Evolutionary conservation across 2,888 invertebrate genomes (phyloP).

Genomic region (Aporophyla nigra): DNA sequence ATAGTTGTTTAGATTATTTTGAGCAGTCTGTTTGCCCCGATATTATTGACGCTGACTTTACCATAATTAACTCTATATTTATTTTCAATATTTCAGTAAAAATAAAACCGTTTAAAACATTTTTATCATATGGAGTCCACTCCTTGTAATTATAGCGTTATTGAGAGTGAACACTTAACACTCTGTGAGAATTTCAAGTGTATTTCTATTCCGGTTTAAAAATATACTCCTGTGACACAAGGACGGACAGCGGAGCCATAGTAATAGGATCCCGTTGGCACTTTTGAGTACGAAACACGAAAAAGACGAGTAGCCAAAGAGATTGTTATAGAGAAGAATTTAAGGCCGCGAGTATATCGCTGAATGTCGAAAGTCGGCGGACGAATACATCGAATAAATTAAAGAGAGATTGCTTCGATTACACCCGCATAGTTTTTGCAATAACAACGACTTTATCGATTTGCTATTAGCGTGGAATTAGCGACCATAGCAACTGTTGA

Average conservation of each 20-base stretch:
- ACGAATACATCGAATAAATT: conserved; percentile 48
- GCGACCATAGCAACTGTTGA: conserved; percentile 22
- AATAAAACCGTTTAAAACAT: background rate
- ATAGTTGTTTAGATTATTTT: too few relatives aligned
- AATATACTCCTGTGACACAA: background rate
- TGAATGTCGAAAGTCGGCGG: conserved; percentile 54
- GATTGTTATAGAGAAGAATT: conserved; percentile 43
- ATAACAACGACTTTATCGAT: conserved; percentile 54
- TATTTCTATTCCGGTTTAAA: background rate
- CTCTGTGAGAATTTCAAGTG: background rate
- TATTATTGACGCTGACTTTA: too few relatives aligned
- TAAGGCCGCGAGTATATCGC: conserved; percentile 47
- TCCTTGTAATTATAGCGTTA: too few relatives aligned
- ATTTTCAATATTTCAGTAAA: background rate
- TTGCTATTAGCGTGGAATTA: conserved; percentile 24
- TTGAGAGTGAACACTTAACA: too few relatives aligned
- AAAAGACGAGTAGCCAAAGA: conserved; percentile 59
- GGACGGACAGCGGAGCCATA: background rate
- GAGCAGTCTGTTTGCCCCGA: too few relatives aligned
- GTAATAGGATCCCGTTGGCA: background rate
- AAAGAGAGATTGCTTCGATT: conserved; percentile 62
- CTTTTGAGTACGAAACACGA: background rate
- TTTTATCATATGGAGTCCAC: too few relatives aligned
- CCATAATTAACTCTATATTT: background rate
- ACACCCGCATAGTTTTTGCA: conserved; percentile 67